Percentiles rank a stretch among this genome's conserved stretches.
phyloP scores from a whole-genome alignment of 2,888 invertebrate species.

The Augiades crinisus region DNA sequence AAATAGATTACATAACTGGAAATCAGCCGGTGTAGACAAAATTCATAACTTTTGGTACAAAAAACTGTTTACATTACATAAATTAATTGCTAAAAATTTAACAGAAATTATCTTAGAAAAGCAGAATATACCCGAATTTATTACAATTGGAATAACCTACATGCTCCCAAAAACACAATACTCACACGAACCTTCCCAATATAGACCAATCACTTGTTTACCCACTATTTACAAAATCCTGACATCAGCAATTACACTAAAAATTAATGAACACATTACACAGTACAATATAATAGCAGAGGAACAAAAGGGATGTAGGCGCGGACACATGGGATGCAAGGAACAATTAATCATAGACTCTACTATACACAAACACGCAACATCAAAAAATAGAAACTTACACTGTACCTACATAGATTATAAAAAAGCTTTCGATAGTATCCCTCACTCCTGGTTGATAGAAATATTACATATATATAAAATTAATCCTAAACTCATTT shows the following conservation, averaged over 20 bases:
- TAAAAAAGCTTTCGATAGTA: slow-evolving; percentile 31
- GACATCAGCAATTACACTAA: slow-evolving; percentile 23
- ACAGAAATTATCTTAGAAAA: slow-evolving; percentile 9
- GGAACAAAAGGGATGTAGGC: slow-evolving; percentile 25
- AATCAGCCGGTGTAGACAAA: slow-evolving; percentile 25
- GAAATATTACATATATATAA: slow-evolving; percentile 26
- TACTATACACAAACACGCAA: background rate
- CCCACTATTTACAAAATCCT: slow-evolving; percentile 32
- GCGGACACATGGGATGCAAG: slow-evolving; percentile 20
- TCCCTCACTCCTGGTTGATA: slow-evolving; percentile 30
- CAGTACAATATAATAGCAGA: slow-evolving; percentile 22
- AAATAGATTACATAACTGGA: slow-evolving; percentile 25
- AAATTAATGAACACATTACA: slow-evolving; percentile 19
- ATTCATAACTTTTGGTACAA: slow-evolving; percentile 30
- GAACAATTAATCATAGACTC: slow-evolving; percentile 24
- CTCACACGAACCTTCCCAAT: slow-evolving; percentile 26
- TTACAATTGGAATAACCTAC: slow-evolving; percentile 29
- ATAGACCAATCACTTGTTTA: slow-evolving; percentile 33
- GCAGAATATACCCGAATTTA: slow-evolving; percentile 23
- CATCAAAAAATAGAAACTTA: slow-evolving; percentile 20
- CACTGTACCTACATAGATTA: slow-evolving; percentile 20
- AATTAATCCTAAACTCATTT: slow-evolving; percentile 27
- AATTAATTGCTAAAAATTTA: slow-evolving; percentile 14
- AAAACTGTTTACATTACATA: slow-evolving; percentile 22
- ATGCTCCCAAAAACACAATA: slow-evolving; percentile 27